phyloP scores from a whole-genome alignment of 2,888 invertebrate species.

The Mellilla xanthometata region DNA sequence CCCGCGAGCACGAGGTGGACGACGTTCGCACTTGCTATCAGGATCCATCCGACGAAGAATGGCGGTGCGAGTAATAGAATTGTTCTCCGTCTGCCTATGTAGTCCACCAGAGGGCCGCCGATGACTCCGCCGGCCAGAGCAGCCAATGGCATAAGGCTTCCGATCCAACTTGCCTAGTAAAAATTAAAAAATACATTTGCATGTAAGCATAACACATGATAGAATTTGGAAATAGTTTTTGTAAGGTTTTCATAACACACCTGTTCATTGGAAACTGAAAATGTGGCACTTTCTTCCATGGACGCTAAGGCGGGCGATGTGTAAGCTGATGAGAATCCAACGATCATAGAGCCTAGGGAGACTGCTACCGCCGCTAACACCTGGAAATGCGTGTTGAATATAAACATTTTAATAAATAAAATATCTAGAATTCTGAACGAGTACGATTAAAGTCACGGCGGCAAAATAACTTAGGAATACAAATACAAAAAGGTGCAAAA shows the following conservation, averaged over 20 bases:
- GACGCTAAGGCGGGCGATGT: slow-evolving; percentile 93
- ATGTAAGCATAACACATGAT: no score
- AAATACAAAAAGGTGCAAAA: neutral
- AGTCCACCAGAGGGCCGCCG: slow-evolving; percentile 93
- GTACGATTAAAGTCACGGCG: no score
- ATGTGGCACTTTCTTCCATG: slow-evolving; percentile 84
- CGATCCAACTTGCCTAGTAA: slow-evolving; percentile 95
- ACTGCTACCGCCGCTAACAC: slow-evolving; percentile 93
- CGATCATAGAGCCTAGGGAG: slow-evolving; percentile 93
- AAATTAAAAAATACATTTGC: no score
- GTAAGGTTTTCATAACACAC: slow-evolving; percentile 63
- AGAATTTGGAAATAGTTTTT: no score
- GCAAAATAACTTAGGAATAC: no score
- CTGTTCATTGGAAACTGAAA: slow-evolving; percentile 84
- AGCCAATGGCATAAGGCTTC: slow-evolving; percentile 93
- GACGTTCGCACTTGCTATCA: slow-evolving; percentile 89
- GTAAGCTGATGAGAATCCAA: slow-evolving; percentile 94
- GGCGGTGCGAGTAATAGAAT: slow-evolving; percentile 90
- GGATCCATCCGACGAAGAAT: slow-evolving; percentile 91
- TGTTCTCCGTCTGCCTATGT: slow-evolving; percentile 92
- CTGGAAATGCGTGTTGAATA: slow-evolving; percentile 73
- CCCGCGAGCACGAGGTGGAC: slow-evolving; percentile 89
- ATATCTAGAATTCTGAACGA: no score
- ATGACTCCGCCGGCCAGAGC: slow-evolving; percentile 92
- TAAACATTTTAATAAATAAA: neutral